phyloP scores from a whole-genome alignment of 2,797 vertebrate genomes.

The Todus mexicanus region DNA sequence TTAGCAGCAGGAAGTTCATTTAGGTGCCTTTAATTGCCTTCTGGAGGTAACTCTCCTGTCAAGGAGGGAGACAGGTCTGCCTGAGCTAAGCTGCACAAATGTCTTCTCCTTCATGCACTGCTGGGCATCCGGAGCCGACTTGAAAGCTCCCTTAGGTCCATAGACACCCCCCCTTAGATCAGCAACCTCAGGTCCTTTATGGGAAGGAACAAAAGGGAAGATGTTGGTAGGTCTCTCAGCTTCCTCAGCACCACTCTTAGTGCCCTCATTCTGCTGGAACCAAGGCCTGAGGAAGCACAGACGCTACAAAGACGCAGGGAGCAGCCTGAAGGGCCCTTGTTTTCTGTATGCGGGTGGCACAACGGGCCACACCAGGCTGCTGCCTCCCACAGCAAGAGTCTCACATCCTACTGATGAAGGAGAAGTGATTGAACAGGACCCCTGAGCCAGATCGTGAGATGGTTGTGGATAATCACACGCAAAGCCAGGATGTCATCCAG shows the following conservation, averaged over 20 bases:
- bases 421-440: neutral
- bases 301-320: neutral
- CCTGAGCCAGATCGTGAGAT: neutral
- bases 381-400: neutral
- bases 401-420: accelerated
- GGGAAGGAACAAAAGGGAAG: neutral
- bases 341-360: neutral
- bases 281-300: neutral
- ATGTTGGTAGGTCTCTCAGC: neutral
- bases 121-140: neutral
- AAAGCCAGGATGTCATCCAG: neutral
- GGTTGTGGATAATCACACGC: neutral
- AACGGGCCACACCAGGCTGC: neutral
- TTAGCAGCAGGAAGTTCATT: neutral
- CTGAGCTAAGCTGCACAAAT: neutral
- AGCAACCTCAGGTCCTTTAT: too few relatives aligned
- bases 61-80: neutral
- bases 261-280: neutral
- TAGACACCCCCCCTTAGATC: neutral
- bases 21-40: neutral
- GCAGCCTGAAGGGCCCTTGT: neutral
- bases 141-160: too few relatives aligned
- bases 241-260: neutral
- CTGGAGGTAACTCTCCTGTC: neutral
- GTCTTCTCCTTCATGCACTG: neutral